Base-by-base conservation (phyloP, 30 jellyfish, hydroid and myxozoan genomes). In the Hydractinia symbiolongicarpus region DNA sequence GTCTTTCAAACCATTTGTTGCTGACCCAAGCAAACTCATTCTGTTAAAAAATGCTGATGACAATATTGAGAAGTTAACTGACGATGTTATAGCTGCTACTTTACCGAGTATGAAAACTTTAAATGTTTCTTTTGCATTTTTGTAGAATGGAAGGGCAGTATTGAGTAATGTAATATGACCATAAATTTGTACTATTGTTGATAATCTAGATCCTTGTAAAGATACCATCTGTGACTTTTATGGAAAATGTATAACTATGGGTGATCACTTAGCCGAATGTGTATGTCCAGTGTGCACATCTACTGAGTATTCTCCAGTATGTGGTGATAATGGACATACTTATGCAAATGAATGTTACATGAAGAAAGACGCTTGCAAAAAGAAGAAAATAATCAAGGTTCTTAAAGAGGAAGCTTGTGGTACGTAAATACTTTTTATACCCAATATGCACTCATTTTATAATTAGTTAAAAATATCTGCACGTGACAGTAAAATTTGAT, bases 341-440 rank as follows among this genome's bases (percentile, higher is more conserved):
- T 90, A 90, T 81, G 95, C 92, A 19, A 90, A 77, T 73, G 93
- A 79, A 72, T 90, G 97, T 20, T 81, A 71, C 64, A 58, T 90
- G 79, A 66, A 72, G 67, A 79, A 69, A 11, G 83, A 87, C 1
- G 84, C 97, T 15, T 90, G 97, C 62, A 67, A 67, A 64, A 61
- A 61, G 40, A 76, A 53, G 81, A 80, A 69, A 62, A 11, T 67
- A 15, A 19, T 84, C 19, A 19, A n/a, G 17, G 67, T 85, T 20
- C 89, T 89, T 9, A 83, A 85, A 55, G 16, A 87, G 53, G 70
- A 84, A 61, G 82, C 89, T 19, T 90, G 97, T 76, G 97, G 97
- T 90, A 79, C 44, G 83, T 20, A 6, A 30, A 0, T 30, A 30
- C 44, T 30, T 30, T 2, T 30, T 30, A 30, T 30, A 2, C 2